Percentiles rank a stretch among this genome's conserved stretches.
phyloP scores from a whole-genome alignment of 23 tunicate genomes.

The Pegea sp. region DNA sequence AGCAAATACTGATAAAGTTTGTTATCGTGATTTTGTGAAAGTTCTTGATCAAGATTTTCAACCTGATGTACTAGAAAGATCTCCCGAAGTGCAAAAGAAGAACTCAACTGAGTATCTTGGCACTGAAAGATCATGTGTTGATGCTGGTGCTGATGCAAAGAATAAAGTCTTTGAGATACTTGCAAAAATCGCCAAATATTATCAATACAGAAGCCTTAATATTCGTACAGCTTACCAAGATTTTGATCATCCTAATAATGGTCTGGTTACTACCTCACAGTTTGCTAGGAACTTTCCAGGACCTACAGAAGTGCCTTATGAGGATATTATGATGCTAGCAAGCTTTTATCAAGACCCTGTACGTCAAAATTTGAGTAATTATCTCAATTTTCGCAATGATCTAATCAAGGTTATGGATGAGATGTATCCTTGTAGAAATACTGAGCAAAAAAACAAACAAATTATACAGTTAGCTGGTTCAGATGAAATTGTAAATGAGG shows the following conservation, averaged over 20 bases:
- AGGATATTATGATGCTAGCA: slow-evolving; percentile 45
- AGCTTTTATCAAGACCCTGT: slow-evolving; percentile 60
- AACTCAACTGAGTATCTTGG: slow-evolving; percentile 38
- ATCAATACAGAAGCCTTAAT: slow-evolving; percentile 61
- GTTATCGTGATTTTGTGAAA: slow-evolving; percentile 45
- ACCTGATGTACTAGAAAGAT: slow-evolving; percentile 16
- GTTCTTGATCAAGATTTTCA: slow-evolving; percentile 63
- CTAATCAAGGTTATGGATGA: slow-evolving; percentile 1
- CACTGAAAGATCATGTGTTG: slow-evolving; percentile 35
- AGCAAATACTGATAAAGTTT: slow-evolving; percentile 40
- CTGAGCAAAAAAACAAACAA: slow-evolving; percentile 8
- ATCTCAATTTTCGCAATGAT: slow-evolving; percentile 79
- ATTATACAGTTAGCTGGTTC: slow-evolving; percentile 9
- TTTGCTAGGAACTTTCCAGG: slow-evolving; percentile 77
- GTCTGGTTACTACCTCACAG: slow-evolving; percentile 52
- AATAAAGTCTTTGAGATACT: slow-evolving; percentile 25
- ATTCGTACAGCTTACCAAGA: slow-evolving; percentile 62
- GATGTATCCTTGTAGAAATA: no score
- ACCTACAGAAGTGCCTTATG: slow-evolving; percentile 45
- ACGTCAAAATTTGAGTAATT: slow-evolving; percentile 47
- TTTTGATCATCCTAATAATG: slow-evolving; percentile 74
- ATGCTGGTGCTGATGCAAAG: slow-evolving; percentile 13
- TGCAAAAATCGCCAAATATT: slow-evolving; percentile 40
- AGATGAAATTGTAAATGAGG: slow-evolving; percentile 14
- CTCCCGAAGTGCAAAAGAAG: slow-evolving; percentile 31